A percentile compares a stretch with the other conserved stretches of the same genome.
Conservation (phyloP, 2,797 vertebrate species). For the Sebastes melanostomus region DNA sequence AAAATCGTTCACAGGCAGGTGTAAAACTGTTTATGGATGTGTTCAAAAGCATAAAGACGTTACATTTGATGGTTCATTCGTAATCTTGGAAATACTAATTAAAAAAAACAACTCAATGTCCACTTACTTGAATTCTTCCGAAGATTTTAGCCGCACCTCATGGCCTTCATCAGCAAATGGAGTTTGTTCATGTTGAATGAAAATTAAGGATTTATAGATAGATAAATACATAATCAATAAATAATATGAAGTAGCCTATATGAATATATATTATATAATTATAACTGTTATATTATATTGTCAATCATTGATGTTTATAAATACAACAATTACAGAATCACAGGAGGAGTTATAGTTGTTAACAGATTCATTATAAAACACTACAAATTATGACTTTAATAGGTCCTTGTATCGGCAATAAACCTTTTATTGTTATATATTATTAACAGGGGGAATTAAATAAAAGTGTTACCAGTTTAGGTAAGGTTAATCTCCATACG, state of each 20-base stretch:
- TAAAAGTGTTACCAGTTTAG: no score
- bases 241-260: no score
- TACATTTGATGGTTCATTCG: not conserved
- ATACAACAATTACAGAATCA: no score
- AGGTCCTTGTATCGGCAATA: no score
- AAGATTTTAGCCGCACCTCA: not conserved
- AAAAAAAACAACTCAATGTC: not conserved
- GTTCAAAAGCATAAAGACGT: not conserved
- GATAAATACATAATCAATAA: no score
- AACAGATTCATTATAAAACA: not conserved
- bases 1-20: not conserved
- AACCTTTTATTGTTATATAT: no score
- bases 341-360: not conserved
- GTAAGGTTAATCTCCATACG: no score
- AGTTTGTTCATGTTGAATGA: no score
- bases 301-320: not conserved
- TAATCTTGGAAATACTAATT: not conserved
- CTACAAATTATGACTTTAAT: not conserved
- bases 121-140: not conserved
- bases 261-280: no score
- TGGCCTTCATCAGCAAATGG: not conserved
- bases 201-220: rapidly evolving
- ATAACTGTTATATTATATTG: no score
- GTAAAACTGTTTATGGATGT: not conserved
- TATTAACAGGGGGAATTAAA: no score